Base-by-base conservation (phyloP, 1,140 invertebrate genomes). In the Dinoponera quadriceps region DNA sequence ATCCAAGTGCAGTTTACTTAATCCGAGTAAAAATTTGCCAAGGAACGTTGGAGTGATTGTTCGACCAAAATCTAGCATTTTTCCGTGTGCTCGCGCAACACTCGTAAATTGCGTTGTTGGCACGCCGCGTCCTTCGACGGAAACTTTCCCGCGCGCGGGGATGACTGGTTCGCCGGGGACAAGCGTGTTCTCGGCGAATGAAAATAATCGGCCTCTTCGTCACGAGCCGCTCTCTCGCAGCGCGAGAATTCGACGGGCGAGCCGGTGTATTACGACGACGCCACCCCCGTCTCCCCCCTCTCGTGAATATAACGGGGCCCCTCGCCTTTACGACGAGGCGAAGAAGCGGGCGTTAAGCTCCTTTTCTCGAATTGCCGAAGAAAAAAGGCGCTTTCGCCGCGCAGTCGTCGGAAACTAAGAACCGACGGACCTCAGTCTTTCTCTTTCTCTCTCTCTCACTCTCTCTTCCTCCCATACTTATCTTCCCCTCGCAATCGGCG, bases 401-500 rank as follows among this genome's bases (percentile, higher is more conserved):
- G 33, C 14, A 62, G 49, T 83, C 84, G 69, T 82, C 77, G 83
- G 66, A 85, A 82, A 69, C 85, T 77, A 66, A 80, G 83, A 77
- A 72, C 59, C 74, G 83, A 63, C 78, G 84, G 86, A 87, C 77
- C 84, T 90, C 83, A 85, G 69, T 89, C 86, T n/a, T n/a, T n/a
- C n/a, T n/a, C n/a, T n/a, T n/a, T n/a, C n/a, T n/a, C n/a, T n/a
- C n/a, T n/a, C n/a, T n/a, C n/a, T n/a, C n/a, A n/a, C n/a, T n/a
- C n/a, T n/a, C n/a, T n/a, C n/a, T n/a, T n/a, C n/a, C n/a, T 86
- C 77, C 75, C 54, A 87, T 84, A 92, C 89, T 92, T 93, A 92
- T 93, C 92, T 93, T 91, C 83, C 88, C 90, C 87, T 89, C 87
- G 87, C 86, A 92, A 92, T 93, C 92, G 90, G 80, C 83, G 89